These are phyloP conservation scores for Protobothrops flavoviridis DNA, from an alignment of 2,113 vertebrate genomes.

Conservation along the genomic window DNA sequence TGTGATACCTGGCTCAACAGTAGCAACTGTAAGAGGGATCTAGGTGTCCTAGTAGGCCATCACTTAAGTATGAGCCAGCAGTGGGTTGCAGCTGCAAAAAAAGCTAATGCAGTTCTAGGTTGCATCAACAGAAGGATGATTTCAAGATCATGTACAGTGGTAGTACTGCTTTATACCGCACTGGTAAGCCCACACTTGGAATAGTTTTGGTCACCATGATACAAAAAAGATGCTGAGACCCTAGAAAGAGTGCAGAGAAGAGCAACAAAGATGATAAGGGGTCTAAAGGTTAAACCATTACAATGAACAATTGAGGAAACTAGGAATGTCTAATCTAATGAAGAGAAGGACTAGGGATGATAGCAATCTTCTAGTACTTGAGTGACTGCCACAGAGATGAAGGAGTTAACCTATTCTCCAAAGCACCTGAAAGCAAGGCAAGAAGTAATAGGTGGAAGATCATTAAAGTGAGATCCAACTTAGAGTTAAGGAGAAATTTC, in stretches of 20 bases:
- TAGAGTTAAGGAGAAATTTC: not conserved
- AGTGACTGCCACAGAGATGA: not conserved
- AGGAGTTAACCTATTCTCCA: not conserved
- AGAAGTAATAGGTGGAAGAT: not conserved
- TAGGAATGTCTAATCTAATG: not conserved
- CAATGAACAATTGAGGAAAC: not conserved
- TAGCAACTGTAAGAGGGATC: not conserved
- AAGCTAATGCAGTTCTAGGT: not conserved
- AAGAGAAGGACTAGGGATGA: not conserved
- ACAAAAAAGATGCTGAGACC: not conserved
- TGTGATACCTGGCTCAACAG: not conserved
- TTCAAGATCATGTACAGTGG: not conserved
- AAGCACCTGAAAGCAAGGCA: not conserved
- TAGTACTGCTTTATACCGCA: not conserved
- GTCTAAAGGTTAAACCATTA: not conserved
- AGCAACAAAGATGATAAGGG: not conserved
- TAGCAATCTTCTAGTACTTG: not conserved
- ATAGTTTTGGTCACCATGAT: not conserved
- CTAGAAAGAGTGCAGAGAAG: not conserved
- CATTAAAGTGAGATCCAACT: not conserved
- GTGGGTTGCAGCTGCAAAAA: not conserved
- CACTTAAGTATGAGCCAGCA: not conserved
- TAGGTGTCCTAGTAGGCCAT: not conserved
- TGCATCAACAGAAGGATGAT: not conserved
- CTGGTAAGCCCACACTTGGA: not conserved